Percentiles rank a stretch among this genome's conserved stretches.
These are phyloP conservation scores for Phycodurus eques DNA, from an alignment of 2,113 vertebrate species.

Conservation along the genomic window DNA sequence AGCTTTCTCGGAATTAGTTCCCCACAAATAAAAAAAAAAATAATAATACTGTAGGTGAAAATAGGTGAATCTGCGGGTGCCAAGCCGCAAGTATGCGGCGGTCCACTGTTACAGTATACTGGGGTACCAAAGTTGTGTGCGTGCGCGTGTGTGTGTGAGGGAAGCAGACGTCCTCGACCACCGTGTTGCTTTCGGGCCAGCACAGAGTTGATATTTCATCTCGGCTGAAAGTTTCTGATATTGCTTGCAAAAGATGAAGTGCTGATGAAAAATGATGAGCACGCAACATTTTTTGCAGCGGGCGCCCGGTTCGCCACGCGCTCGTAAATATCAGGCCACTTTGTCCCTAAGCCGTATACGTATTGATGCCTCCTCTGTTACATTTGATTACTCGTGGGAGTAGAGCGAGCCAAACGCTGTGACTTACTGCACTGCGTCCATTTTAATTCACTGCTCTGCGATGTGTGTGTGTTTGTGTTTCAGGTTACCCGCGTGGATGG, in stretches of 20 bases:
- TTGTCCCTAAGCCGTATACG: conserved; percentile 62
- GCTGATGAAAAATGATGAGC: conserved; percentile 6
- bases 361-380: conserved; percentile 64
- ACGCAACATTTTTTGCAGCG: conserved; percentile 35
- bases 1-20: too few relatives aligned
- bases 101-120: too few relatives aligned
- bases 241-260: not conserved
- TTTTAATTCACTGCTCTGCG: conserved; percentile 52
- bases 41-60: too few relatives aligned
- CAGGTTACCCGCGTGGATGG: conserved; percentile 96
- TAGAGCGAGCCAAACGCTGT: conserved; percentile 43
- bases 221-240: conserved; percentile 1
- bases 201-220: not conserved
- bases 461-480: conserved; percentile 24
- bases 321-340: conserved; percentile 56
- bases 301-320: not conserved
- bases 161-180: not conserved
- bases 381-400: conserved; percentile 60
- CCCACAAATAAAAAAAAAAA: too few relatives aligned
- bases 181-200: not conserved
- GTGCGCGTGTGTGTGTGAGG: too few relatives aligned
- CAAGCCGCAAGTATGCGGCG: too few relatives aligned
- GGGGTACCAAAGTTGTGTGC: not conserved
- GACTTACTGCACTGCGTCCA: conserved; percentile 52
- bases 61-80: too few relatives aligned